Evolutionary conservation across 30 jellyfish, hydroid and myxozoan species (phyloP).

Genomic region (Turritopsis dohrnii): DNA sequence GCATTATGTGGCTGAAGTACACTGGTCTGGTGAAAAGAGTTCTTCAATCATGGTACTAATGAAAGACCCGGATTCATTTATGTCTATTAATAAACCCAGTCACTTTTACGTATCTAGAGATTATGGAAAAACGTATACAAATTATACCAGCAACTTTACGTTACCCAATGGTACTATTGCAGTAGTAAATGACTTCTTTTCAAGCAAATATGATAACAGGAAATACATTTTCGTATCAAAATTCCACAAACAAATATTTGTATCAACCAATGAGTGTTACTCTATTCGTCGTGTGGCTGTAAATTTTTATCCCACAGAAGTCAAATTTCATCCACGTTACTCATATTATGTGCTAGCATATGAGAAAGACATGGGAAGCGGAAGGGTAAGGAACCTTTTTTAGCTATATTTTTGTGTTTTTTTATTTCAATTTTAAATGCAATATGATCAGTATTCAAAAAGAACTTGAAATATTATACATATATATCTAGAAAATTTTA

Average conservation of each 20-base stretch:
- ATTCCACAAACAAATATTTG: slow-evolving; percentile 59
- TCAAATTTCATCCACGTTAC: slow-evolving; percentile 48
- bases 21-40: slow-evolving; percentile 95
- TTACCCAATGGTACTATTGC: slow-evolving; percentile 58
- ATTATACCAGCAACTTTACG: slow-evolving; percentile 49
- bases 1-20: slow-evolving; percentile 94
- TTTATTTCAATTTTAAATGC: background rate
- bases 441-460: too few relatives aligned
- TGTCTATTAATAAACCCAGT: slow-evolving; percentile 56
- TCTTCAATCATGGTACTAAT: slow-evolving; percentile 71
- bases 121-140: slow-evolving; percentile 64
- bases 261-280: slow-evolving; percentile 62
- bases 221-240: slow-evolving; percentile 73
- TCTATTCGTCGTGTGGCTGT: slow-evolving; percentile 33
- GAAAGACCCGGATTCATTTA: slow-evolving; percentile 63
- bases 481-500: background rate
- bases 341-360: slow-evolving; percentile 61
- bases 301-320: slow-evolving; percentile 65
- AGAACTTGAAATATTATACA: too few relatives aligned
- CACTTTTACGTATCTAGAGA: slow-evolving; percentile 73
- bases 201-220: slow-evolving; percentile 66
- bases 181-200: slow-evolving; percentile 64
- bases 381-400: slow-evolving; percentile 20
- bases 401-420: background rate
- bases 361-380: slow-evolving; percentile 53